Conservation (phyloP, 2,797 vertebrate genomes). For the Rallus crepitans region DNA sequence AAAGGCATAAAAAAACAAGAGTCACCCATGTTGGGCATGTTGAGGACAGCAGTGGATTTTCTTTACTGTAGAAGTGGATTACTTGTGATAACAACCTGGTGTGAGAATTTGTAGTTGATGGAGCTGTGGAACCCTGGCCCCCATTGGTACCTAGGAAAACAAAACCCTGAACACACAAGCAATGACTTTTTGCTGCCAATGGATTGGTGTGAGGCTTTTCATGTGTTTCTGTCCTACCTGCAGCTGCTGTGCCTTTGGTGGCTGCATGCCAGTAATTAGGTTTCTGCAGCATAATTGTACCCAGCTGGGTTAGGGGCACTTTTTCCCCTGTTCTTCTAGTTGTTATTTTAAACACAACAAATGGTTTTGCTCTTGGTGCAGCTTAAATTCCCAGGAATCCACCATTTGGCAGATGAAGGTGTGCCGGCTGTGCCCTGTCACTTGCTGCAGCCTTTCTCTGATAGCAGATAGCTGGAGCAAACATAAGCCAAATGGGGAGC, state of each 20-base stretch:
- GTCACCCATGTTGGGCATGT: background rate
- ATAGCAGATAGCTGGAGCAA: background rate
- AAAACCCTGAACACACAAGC: accelerated
- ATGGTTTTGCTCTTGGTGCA: background rate
- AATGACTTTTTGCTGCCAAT: background rate
- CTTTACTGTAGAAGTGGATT: background rate
- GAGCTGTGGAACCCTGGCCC: background rate
- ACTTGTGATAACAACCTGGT: background rate
- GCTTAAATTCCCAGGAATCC: background rate
- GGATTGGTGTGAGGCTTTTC: background rate
- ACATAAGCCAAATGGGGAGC: background rate
- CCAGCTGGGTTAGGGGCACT: background rate
- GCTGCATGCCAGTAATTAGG: background rate
- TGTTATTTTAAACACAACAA: background rate
- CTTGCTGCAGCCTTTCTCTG: background rate
- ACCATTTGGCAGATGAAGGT: background rate
- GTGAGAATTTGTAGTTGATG: background rate
- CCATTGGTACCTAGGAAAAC: background rate
- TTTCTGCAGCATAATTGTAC: background rate
- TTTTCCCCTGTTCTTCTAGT: background rate
- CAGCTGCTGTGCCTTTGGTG: background rate
- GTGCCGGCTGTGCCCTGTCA: background rate
- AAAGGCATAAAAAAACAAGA: accelerated
- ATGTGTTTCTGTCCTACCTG: background rate
- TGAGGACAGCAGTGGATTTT: background rate